Percentiles rank a stretch among this genome's conserved stretches.
Conservation (phyloP, 2,888 invertebrate genomes). For the Scelioninae gen. 1 region DNA sequence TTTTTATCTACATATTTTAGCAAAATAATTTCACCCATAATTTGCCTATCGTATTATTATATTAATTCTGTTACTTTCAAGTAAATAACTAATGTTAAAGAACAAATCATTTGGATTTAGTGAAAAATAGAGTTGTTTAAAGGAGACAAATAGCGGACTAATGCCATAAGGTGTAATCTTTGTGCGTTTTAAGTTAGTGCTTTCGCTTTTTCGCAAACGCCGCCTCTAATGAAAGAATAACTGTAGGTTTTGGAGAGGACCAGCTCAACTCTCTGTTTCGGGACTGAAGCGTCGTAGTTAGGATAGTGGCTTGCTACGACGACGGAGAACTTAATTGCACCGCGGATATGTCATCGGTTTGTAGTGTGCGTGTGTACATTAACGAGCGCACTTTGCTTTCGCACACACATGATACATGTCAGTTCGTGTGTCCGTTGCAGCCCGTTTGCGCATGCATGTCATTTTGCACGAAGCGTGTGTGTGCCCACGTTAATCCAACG, state of each 20-base stretch:
- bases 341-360: constrained; percentile 53
- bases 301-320: constrained; percentile 39
- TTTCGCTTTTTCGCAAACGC: constrained; percentile 30
- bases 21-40: too few relatives aligned
- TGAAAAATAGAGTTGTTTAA: constrained; percentile 13
- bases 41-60: too few relatives aligned
- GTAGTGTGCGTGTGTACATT: constrained; percentile 29
- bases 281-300: constrained; percentile 1
- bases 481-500: constrained; percentile 27
- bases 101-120: neutral
- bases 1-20: too few relatives aligned
- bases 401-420: constrained; percentile 20
- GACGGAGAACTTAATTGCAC: constrained; percentile 63
- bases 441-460: constrained; percentile 37
- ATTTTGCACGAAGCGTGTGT: constrained; percentile 32
- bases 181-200: constrained; percentile 32
- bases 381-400: constrained; percentile 49
- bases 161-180: constrained; percentile 31
- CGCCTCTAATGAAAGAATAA: constrained; percentile 51
- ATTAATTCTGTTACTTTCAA: too few relatives aligned
- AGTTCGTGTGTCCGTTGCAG: neutral
- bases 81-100: neutral
- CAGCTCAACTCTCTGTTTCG: constrained; percentile 24
- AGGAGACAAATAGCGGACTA: constrained; percentile 36
- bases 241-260: constrained; percentile 34